Conservation (phyloP, 2,113 vertebrate genomes). For the Leptobrachium leishanense region DNA sequence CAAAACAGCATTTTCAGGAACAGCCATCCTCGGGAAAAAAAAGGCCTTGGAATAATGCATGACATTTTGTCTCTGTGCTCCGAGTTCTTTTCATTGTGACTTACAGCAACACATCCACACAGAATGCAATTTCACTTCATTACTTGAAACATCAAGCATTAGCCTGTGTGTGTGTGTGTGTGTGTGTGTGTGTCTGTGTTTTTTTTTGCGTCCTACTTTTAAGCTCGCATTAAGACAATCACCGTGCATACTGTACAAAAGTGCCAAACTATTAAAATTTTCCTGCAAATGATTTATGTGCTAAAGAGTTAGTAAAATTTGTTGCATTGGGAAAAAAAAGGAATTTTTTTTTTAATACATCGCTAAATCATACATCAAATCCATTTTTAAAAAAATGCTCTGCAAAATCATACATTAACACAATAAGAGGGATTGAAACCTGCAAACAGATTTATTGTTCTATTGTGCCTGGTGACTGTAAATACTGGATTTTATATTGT, state of each 20-base stretch:
- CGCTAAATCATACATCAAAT: slow-evolving; percentile 39
- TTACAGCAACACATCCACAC: slow-evolving; percentile 38
- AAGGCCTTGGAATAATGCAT: slow-evolving; percentile 56
- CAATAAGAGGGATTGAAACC: slow-evolving; percentile 52
- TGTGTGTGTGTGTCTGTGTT: too few relatives aligned
- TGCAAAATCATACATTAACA: slow-evolving; percentile 49
- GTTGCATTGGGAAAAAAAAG: slow-evolving; percentile 42
- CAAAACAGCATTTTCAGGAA: slow-evolving; percentile 63
- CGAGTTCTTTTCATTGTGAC: slow-evolving; percentile 57
- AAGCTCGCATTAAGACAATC: slow-evolving; percentile 38
- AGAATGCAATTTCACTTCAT: slow-evolving; percentile 41
- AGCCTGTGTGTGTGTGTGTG: not conserved
- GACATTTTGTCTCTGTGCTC: slow-evolving; percentile 50
- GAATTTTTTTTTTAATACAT: slow-evolving; percentile 35
- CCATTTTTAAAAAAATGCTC: slow-evolving; percentile 31
- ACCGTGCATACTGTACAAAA: slow-evolving; percentile 14
- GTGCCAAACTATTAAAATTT: slow-evolving; percentile 29
- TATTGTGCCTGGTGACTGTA: slow-evolving; percentile 55
- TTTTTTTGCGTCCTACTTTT: slow-evolving; percentile 23
- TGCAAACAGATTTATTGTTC: slow-evolving; percentile 50
- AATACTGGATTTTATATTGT: slow-evolving; percentile 53
- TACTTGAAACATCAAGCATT: slow-evolving; percentile 27
- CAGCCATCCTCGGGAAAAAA: slow-evolving; percentile 56
- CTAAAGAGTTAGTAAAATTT: slow-evolving; percentile 51
- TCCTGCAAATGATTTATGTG: slow-evolving; percentile 32